These are phyloP conservation scores for Drosophila bifasciata DNA, from an alignment of 1,140 invertebrate genomes.

Conservation along the genomic window DNA sequence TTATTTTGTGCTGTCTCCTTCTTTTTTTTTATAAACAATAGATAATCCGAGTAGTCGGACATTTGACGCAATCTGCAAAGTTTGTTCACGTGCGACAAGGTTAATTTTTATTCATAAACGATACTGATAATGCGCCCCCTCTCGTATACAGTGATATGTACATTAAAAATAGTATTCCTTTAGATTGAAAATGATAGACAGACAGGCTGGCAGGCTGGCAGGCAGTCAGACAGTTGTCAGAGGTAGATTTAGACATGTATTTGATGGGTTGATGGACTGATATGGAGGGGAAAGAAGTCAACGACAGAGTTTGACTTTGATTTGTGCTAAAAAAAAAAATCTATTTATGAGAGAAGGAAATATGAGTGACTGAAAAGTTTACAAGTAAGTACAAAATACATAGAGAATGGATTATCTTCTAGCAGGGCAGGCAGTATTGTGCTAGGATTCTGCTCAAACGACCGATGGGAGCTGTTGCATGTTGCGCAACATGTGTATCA, in stretches of 20 bases:
- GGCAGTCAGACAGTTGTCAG: conserved; percentile 34
- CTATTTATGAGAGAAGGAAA: too few relatives aligned
- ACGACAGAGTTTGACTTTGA: neutral
- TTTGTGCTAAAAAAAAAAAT: neutral
- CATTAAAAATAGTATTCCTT: conserved; percentile 33
- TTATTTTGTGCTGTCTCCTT: conserved; percentile 18
- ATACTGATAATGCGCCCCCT: conserved; percentile 41
- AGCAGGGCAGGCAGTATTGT: too few relatives aligned
- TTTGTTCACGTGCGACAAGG: conserved; percentile 71
- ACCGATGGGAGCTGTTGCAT: too few relatives aligned
- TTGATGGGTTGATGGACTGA: neutral
- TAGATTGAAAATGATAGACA: conserved; percentile 42
- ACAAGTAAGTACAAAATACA: too few relatives aligned
- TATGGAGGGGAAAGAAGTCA: neutral
- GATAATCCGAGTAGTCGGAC: conserved; percentile 45
- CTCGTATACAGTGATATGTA: conserved; percentile 12
- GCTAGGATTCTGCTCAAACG: too few relatives aligned
- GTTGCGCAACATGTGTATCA: too few relatives aligned
- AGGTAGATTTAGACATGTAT: conserved; percentile 7
- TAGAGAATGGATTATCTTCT: too few relatives aligned
- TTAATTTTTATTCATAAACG: conserved; percentile 53
- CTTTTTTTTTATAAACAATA: conserved; percentile 2
- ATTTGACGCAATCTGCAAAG: conserved; percentile 74
- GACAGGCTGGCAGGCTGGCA: neutral
- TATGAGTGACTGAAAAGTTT: too few relatives aligned